Evolutionary conservation across 2,888 invertebrate species (phyloP).

Genomic region (Ferrisia virgata): DNA sequence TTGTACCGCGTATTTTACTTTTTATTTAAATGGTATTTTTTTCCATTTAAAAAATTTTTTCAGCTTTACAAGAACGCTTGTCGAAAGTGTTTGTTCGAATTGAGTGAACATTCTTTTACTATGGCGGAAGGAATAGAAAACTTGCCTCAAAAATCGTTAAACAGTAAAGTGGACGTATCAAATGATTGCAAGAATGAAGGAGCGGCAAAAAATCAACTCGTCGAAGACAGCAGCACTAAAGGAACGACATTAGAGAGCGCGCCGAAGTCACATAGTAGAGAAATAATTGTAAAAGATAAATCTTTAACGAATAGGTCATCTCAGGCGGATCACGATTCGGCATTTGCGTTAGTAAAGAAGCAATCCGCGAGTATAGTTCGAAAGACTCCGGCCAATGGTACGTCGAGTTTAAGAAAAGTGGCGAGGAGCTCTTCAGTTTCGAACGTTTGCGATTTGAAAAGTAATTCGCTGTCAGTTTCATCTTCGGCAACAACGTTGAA

Average conservation of each 20-base stretch:
- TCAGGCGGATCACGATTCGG: slow-evolving; percentile 15
- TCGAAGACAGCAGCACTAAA: neutral
- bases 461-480: neutral
- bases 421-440: neutral
- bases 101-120: neutral
- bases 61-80: slow-evolving; percentile 28
- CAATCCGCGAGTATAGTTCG: neutral
- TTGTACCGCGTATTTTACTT: neutral
- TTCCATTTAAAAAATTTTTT: no score
- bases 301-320: neutral
- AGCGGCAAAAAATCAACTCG: neutral
- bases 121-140: neutral
- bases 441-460: neutral
- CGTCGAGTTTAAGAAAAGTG: neutral
- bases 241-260: neutral
- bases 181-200: neutral
- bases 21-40: neutral
- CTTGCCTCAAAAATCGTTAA: neutral
- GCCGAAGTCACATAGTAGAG: neutral
- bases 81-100: slow-evolving; percentile 25
- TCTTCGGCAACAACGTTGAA: neutral
- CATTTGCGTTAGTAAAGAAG: neutral
- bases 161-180: neutral
- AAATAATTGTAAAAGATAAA: neutral
- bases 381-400: neutral